phyloP scores from a whole-genome alignment of 2,888 invertebrate species.

The Pammene fasciana region DNA sequence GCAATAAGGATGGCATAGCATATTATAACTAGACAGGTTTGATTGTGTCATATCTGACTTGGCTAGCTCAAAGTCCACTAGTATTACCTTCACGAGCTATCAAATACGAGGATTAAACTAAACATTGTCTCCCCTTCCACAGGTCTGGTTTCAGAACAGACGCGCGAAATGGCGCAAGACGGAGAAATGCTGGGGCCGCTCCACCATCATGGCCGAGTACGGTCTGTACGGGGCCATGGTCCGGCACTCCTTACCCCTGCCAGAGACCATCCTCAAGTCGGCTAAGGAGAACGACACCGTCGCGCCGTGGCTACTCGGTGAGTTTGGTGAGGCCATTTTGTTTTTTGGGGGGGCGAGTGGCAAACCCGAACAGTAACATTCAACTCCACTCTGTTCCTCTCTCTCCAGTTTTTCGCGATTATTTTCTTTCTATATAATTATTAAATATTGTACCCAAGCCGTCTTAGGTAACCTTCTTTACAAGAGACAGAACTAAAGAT shows the following conservation, averaged over 20 bases:
- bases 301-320: conserved; percentile 99
- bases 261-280: conserved; percentile 98
- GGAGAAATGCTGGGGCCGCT: conserved; percentile 99
- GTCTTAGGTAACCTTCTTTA: background rate
- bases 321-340: conserved; percentile 65
- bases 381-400: too few species aligned
- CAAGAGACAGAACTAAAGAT: background rate
- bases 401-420: too few species aligned
- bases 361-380: background rate
- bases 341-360: conserved; percentile 20
- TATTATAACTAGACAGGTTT: too few species aligned
- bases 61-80: too few species aligned
- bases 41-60: too few species aligned
- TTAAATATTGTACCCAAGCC: too few species aligned
- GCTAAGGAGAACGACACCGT: conserved; percentile 98
- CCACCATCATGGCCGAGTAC: conserved; percentile 99
- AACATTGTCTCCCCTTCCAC: conserved; percentile 50
- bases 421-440: too few species aligned
- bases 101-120: background rate
- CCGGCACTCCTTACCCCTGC: conserved; percentile 98
- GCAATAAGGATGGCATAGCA: too few species aligned
- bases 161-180: conserved; percentile 99
- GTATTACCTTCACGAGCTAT: too few species aligned
- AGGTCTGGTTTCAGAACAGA: conserved; percentile 99
- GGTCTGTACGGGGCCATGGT: conserved; percentile 99